phyloP scores from a whole-genome alignment of 2,113 vertebrate species.

The Eurystomus gularis region DNA sequence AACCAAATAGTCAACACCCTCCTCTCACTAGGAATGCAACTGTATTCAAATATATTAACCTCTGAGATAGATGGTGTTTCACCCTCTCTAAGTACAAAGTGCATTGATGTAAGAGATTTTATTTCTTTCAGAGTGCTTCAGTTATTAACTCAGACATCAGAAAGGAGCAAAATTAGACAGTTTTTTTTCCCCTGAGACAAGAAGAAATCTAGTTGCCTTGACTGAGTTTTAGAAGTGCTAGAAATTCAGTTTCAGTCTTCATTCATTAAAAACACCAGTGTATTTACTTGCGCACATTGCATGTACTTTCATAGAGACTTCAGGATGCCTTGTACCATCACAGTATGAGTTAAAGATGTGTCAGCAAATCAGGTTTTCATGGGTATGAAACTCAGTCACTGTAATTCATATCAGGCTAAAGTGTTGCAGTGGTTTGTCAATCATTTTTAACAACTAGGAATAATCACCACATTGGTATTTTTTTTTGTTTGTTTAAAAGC shows the following conservation, averaged over 20 bases:
- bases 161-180: slow-evolving; percentile 12
- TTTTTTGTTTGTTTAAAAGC: slow-evolving; percentile 14
- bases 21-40: background rate
- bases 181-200: background rate
- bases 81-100: background rate
- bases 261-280: background rate
- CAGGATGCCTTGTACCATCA: background rate
- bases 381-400: background rate
- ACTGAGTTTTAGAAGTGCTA: background rate
- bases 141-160: slow-evolving; percentile 30
- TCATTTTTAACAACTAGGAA: background rate
- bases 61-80: slow-evolving; percentile 11
- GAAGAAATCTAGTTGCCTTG: background rate
- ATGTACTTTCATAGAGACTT: background rate
- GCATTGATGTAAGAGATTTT: background rate
- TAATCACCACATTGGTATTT: background rate
- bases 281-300: background rate
- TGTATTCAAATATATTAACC: background rate
- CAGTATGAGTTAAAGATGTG: background rate
- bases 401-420: background rate
- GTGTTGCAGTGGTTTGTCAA: background rate
- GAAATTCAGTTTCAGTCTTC: background rate
- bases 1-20: background rate
- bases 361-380: background rate
- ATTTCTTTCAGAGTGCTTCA: background rate